phyloP scores from a whole-genome alignment of 2,888 invertebrate genomes.

The Drosophila koepferae region DNA sequence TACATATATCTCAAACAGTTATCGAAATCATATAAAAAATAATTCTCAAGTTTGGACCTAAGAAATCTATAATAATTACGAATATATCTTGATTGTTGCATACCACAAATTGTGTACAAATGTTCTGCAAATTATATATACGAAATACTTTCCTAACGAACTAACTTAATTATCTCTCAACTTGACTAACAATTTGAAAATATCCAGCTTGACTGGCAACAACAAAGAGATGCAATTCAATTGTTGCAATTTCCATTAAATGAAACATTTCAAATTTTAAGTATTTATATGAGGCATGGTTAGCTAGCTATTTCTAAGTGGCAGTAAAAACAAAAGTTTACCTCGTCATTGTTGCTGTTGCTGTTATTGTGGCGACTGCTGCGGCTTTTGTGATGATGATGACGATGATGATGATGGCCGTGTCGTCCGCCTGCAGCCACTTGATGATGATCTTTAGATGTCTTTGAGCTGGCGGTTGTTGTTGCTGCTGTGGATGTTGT shows the following conservation, averaged over 20 bases:
- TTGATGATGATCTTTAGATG: constrained; percentile 25
- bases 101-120: background rate
- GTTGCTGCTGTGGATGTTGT: background rate
- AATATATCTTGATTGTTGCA: background rate
- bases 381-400: constrained; percentile 45
- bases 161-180: background rate
- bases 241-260: background rate
- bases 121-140: background rate
- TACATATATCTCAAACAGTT: too few relatives aligned
- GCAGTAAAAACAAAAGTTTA: constrained; percentile 46
- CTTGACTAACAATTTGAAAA: background rate
- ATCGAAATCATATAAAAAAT: too few relatives aligned
- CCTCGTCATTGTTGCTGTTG: constrained; percentile 48
- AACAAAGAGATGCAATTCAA: background rate
- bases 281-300: constrained; percentile 28
- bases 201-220: background rate
- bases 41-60: too few relatives aligned
- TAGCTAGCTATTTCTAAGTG: constrained; percentile 6
- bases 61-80: background rate
- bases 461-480: constrained; percentile 14
- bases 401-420: constrained; percentile 40
- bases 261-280: constrained; percentile 11
- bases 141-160: background rate
- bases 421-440: constrained; percentile 18
- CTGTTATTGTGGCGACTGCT: constrained; percentile 41